Evolutionary conservation across 2,113 vertebrate species (phyloP), one percentile per base, ranked within the genome.

Genomic region (Aplodontia rufa): DNA sequence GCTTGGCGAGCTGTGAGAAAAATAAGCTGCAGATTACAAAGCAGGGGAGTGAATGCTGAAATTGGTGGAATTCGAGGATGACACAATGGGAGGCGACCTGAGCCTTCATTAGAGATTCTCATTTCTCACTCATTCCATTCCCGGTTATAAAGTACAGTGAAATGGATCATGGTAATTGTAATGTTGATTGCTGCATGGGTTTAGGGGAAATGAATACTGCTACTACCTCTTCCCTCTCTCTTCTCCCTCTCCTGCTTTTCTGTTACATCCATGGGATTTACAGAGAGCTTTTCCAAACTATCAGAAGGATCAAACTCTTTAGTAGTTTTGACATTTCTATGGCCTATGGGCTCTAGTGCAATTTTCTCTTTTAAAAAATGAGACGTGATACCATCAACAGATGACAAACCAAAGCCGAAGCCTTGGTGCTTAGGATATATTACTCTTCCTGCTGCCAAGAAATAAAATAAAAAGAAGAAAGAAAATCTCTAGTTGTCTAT

Each of bases 131-230:
- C 84, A 90, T 96, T 88, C 97, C 94, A 97, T 55, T 28, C 94
- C 35, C 72, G 96, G 64, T 92, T 97, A 96, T 96, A 97, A 98
- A 97, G 96, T 62, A 37, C 62, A 96, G 42, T 90, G 89, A 98
- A 97, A 98, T 26, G n/a, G 87, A 97, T 97, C 93, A 89, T 68
- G 14, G 96, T 97, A 98, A 97, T 81, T 97, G 88, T 91, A 94
- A 97, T 98, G 71, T 14, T 40, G 22, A 94, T 97, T 97, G 91
- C 37, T 95, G 13, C 69, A 93, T 87, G 32, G 5, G n/a, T 96
- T 97, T 98, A 66, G 79, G 76, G 72, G 93, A 98, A 97, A 96
- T 88, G 91, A 97, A 93, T 94, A 83, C 40, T 60, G 32, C 74
- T 79, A n/a, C 60, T 97, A 80, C 17, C 95, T 51, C 58, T 86